phyloP scores from a whole-genome alignment of 2,113 vertebrate genomes.

The Nannobrachium achirus region DNA sequence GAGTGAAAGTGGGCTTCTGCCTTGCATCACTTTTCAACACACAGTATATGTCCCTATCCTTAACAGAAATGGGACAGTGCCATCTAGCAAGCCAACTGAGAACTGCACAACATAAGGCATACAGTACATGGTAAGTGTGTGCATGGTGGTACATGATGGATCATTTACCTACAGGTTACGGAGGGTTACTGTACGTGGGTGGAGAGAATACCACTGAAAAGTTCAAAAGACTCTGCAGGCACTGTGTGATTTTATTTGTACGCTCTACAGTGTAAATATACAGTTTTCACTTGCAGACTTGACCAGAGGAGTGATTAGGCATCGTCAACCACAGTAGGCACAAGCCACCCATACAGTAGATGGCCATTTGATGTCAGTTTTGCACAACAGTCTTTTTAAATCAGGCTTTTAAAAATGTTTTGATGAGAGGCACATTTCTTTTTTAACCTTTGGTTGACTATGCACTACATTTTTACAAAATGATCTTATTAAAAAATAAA shows the following conservation, averaged over 20 bases:
- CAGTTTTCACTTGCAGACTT: slow-evolving; percentile 56
- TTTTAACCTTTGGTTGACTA: slow-evolving; percentile 28
- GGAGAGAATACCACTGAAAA: not conserved
- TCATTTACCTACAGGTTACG: too few relatives aligned
- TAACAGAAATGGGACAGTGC: slow-evolving; percentile 2
- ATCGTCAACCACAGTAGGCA: slow-evolving; percentile 50
- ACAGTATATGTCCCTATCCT: not conserved
- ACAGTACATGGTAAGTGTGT: too few relatives aligned
- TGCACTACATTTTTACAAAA: slow-evolving; percentile 30
- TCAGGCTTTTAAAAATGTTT: not conserved
- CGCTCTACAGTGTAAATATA: slow-evolving; percentile 55
- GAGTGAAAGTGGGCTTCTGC: too few relatives aligned
- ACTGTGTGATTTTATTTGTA: slow-evolving; percentile 64
- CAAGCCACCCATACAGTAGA: not conserved
- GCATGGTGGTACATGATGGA: too few relatives aligned
- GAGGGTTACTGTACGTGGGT: too few relatives aligned
- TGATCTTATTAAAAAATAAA: slow-evolving; percentile 18
- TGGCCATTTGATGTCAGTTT: not conserved
- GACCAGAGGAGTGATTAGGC: slow-evolving; percentile 54
- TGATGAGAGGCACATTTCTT: not conserved
- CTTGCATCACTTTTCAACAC: too few relatives aligned
- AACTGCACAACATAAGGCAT: not conserved
- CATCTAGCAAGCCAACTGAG: slow-evolving; percentile 15
- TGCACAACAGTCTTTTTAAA: not conserved
- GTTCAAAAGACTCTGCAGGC: slow-evolving; percentile 43